phyloP scores from a whole-genome alignment of 2,797 vertebrate genomes.

The Sparus aurata region DNA sequence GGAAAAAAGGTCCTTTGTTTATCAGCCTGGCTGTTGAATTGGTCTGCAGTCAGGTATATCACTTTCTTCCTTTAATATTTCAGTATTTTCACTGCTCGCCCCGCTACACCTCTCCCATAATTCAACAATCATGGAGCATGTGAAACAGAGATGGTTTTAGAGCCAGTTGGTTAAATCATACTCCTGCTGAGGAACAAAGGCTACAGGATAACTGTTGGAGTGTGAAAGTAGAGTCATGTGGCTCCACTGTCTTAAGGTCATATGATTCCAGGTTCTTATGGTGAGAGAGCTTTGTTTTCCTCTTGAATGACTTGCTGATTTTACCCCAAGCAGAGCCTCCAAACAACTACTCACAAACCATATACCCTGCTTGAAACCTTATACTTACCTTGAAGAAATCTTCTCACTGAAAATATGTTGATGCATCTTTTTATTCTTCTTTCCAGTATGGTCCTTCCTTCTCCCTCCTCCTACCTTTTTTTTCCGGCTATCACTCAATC shows the following conservation, averaged over 20 bases:
- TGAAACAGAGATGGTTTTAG: constrained; percentile 14
- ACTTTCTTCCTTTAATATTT: neutral
- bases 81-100: neutral
- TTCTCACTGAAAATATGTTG: constrained; percentile 1
- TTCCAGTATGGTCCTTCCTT: constrained; percentile 16
- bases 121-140: constrained; percentile 12
- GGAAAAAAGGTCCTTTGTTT: too few species aligned
- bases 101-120: neutral
- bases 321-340: neutral
- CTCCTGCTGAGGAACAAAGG: constrained; percentile 26
- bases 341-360: neutral
- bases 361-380: neutral
- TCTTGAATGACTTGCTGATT: constrained; percentile 29
- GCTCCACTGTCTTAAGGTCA: constrained; percentile 54
- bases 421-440: constrained; percentile 6
- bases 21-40: too few species aligned
- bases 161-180: constrained; percentile 21
- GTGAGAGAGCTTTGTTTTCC: constrained; percentile 54
- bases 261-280: constrained; percentile 57
- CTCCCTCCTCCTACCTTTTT: constrained; percentile 14
- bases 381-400: neutral
- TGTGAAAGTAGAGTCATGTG: constrained; percentile 77
- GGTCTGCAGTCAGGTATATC: neutral
- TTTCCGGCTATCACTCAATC: constrained; percentile 76
- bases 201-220: constrained; percentile 44